Evolutionary conservation across 2,113 vertebrate genomes (phyloP).

Genomic region (Sakesphorus luctuosus): DNA sequence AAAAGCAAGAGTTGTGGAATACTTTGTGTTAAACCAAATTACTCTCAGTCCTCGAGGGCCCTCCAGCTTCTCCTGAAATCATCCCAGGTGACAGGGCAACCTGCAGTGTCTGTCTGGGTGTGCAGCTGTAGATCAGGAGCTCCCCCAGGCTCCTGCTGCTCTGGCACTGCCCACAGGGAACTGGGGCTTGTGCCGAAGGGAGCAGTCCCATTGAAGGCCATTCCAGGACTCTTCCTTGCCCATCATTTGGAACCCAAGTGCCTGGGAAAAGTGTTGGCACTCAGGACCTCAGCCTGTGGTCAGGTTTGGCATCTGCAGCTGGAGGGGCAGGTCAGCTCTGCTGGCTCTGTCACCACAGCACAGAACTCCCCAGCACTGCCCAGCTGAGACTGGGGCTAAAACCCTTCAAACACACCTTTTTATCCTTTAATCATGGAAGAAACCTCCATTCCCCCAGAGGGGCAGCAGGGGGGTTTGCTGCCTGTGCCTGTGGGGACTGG

Average conservation of each 20-base stretch:
- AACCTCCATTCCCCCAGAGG: not conserved
- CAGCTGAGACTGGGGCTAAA: not conserved
- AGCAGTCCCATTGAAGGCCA: rapidly evolving
- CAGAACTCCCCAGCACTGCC: not conserved
- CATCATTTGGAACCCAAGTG: rapidly evolving
- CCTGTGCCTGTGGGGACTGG: not conserved
- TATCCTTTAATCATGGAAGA: not conserved
- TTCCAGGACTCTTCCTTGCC: not conserved
- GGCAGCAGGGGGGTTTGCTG: not conserved
- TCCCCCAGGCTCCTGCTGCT: not conserved
- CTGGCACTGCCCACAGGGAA: not conserved
- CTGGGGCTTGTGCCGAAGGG: not conserved
- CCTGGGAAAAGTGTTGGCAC: not conserved
- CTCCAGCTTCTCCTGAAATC: not conserved
- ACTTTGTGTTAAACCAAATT: not conserved
- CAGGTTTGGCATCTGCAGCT: not conserved
- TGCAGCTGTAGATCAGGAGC: not conserved
- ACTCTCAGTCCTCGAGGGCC: not conserved
- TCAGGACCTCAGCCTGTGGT: not conserved
- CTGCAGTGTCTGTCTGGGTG: not conserved
- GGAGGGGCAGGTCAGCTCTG: not conserved
- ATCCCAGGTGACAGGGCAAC: not conserved
- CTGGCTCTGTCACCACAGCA: not conserved
- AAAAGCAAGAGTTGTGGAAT: not conserved
- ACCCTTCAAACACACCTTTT: not conserved